Percentiles rank a stretch among this genome's conserved stretches.
These are phyloP conservation scores for Bombus affinis DNA, from an alignment of 1,140 invertebrate genomes.

Conservation along the genomic window DNA sequence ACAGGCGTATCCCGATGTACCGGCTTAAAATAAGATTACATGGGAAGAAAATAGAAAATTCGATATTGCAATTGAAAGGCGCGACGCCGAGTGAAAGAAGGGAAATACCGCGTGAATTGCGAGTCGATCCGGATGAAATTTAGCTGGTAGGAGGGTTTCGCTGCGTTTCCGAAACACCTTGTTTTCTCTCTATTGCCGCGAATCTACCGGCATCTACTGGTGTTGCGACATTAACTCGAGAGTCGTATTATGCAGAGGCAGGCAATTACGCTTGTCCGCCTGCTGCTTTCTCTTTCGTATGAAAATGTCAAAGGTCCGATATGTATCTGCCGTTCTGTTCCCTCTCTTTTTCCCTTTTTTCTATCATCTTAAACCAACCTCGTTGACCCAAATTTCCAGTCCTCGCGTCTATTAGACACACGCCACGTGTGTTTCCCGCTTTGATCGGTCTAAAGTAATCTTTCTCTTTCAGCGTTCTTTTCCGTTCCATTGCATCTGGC, in stretches of 20 bases:
- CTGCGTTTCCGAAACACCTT: neutral
- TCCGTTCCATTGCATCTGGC: neutral
- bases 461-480: neutral
- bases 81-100: neutral
- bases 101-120: neutral
- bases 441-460: neutral
- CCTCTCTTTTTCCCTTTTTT: neutral
- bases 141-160: neutral
- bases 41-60: neutral
- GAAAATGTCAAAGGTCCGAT: constrained; percentile 78
- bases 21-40: constrained; percentile 1
- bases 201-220: constrained; percentile 1
- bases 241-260: constrained; percentile 57
- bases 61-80: constrained; percentile 5
- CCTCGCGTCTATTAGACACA: neutral
- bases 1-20: neutral
- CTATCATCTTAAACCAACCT: neutral
- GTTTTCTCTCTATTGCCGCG: neutral
- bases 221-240: constrained; percentile 29
- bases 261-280: constrained; percentile 73
- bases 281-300: constrained; percentile 75
- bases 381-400: constrained; percentile 15
- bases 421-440: neutral
- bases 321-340: constrained; percentile 38
- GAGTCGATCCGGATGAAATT: neutral